Evolutionary conservation across 2,797 vertebrate genomes (phyloP).

Genomic region (Poecilia gillii): DNA sequence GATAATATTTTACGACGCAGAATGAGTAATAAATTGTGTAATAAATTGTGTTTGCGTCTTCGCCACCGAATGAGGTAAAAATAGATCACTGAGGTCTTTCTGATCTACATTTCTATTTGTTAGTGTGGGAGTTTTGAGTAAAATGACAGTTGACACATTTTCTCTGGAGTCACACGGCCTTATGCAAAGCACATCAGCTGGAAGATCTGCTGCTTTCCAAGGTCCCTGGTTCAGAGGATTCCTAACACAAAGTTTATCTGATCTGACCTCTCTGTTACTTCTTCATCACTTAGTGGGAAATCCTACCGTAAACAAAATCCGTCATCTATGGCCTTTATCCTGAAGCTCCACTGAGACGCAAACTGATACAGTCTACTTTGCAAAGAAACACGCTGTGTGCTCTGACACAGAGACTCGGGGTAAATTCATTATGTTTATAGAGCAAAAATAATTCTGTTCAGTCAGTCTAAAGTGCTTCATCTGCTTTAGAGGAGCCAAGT

Average conservation of each 20-base stretch:
- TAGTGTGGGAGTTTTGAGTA: neutral
- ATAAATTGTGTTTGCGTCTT: neutral
- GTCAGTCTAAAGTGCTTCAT: neutral
- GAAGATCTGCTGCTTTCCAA: slow-evolving; percentile 29
- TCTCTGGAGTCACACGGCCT: neutral
- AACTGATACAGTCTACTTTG: slow-evolving; percentile 47
- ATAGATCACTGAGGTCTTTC: neutral
- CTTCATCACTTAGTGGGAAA: slow-evolving; percentile 46
- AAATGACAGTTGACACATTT: slow-evolving; percentile 17
- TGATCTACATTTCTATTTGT: neutral
- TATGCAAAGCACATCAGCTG: neutral
- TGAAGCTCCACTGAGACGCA: slow-evolving; percentile 37
- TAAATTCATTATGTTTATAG: slow-evolving; percentile 5
- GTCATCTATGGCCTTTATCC: slow-evolving; percentile 57
- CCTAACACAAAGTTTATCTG: slow-evolving; percentile 39
- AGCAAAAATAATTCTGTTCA: neutral
- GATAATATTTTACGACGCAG: neutral
- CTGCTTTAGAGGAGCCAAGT: neutral
- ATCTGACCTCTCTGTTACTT: slow-evolving; percentile 45
- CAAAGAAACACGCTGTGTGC: slow-evolving; percentile 5
- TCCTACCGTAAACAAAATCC: slow-evolving; percentile 56
- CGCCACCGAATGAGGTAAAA: neutral
- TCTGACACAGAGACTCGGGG: slow-evolving; percentile 15
- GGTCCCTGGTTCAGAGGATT: slow-evolving; percentile 22
- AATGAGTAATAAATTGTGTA: neutral